Conservation (phyloP, 2,113 vertebrate species). For the Stomatorhinus ivindoensis region DNA sequence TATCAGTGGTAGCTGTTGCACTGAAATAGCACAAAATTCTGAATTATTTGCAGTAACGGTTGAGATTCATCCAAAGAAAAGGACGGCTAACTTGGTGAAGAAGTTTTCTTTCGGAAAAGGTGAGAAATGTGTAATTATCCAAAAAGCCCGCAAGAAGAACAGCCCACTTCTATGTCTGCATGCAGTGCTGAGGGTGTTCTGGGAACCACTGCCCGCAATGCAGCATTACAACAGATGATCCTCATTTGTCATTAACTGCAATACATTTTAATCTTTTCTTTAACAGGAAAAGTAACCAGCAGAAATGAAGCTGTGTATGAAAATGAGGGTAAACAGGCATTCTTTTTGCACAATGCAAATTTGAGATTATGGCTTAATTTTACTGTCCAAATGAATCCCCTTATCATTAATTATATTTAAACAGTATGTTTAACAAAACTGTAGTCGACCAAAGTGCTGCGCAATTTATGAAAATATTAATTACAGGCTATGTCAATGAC, state of each 20-base stretch:
- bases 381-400: not conserved
- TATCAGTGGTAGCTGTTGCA: not conserved
- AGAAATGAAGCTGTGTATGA: slow-evolving; percentile 31
- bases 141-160: not conserved
- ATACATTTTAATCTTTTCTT: not conserved
- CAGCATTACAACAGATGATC: too few species aligned
- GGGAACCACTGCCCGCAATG: not conserved
- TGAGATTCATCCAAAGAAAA: slow-evolving; percentile 52
- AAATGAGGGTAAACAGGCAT: slow-evolving; percentile 23
- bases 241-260: not conserved
- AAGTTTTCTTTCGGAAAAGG: slow-evolving; percentile 59
- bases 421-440: not conserved
- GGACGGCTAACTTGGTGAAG: slow-evolving; percentile 50
- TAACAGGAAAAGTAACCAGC: slow-evolving; percentile 30
- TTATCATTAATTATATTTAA: not conserved
- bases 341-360: slow-evolving; percentile 23
- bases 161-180: not conserved
- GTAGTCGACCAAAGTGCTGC: not conserved
- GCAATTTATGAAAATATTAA: not conserved
- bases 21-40: slow-evolving; percentile 5
- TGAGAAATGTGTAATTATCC: slow-evolving; percentile 19
- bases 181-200: not conserved
- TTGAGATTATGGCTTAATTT: not conserved
- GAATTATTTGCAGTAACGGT: slow-evolving; percentile 59
- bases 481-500: slow-evolving; percentile 16